Evolutionary conservation across 2,888 invertebrate genomes (phyloP), one percentile per base, ranked within the genome.

Genomic region (Epiperipatus broadwayi): DNA sequence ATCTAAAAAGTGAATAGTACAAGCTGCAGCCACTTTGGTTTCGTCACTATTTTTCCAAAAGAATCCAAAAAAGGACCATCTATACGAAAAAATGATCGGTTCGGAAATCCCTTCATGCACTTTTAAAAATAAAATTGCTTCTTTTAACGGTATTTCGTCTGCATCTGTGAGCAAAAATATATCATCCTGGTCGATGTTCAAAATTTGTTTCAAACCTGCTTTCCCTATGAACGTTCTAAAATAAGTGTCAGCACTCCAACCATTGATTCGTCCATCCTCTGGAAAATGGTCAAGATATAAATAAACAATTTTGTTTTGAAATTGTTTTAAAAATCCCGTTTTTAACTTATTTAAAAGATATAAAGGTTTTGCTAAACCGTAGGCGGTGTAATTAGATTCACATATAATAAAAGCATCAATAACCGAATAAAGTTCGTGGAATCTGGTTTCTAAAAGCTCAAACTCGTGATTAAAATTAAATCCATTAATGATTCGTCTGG

Each of bases 41-140:
- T 22, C n/a, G 36, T 20, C 22, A 14, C 12, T 14, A 29, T 38
- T 19, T 43, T 69, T 65, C 73, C 73, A 75, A 50, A 67, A 74
- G 52, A 72, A 75, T 10, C 74, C 74, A 50, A 67, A 75, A 1
- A 73, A 69, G 3, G 68, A 70, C 67, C 72, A 72, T 45, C 70
- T 63, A 27, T 71, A 53, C 29, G 72, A 62, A 48, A 75, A 70
- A 27, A 60, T 61, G 18, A 71, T 59, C 1, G 70, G 70, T 49
- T 70, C 67, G 1, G 70, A 68, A 64, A 67, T 71, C 33, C 69
- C 68, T 44, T 73, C 67, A 53, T 75, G 74, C 40, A 70, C 63
- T 56, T 73, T 74, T 25, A 75, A 60, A 58, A 71, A 75, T 50
- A 69, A 63, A 18, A 75, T 51, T n/a, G 73, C 69, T 41, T 67